These are phyloP conservation scores for Pogonomyrmex californicus DNA, from an alignment of 1,140 invertebrate genomes.

Conservation along the genomic window DNA sequence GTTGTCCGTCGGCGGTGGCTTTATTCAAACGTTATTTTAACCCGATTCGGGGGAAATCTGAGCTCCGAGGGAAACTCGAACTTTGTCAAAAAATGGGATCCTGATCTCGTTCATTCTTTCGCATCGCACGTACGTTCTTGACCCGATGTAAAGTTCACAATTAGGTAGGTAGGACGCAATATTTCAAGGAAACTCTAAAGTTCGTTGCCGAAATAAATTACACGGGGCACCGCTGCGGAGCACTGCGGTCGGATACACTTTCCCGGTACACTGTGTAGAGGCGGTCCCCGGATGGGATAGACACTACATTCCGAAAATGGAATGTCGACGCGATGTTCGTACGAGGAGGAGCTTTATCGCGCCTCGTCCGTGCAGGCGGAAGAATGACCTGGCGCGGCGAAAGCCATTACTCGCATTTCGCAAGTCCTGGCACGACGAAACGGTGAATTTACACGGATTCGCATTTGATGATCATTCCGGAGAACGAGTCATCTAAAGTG, in stretches of 20 bases:
- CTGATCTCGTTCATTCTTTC: constrained; percentile 8
- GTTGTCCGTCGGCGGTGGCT: background rate
- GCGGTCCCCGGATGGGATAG: constrained; percentile 36
- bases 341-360: constrained; percentile 57
- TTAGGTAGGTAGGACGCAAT: constrained; percentile 48
- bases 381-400: constrained; percentile 54
- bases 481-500: constrained; percentile 2
- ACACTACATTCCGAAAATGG: constrained; percentile 59
- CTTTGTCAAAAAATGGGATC: constrained; percentile 1
- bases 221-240: constrained; percentile 1
- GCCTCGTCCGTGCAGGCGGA: constrained; percentile 49
- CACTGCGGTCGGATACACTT: constrained; percentile 35
- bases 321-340: constrained; percentile 57
- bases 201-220: constrained; percentile 54
- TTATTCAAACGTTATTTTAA: constrained; percentile 21
- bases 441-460: constrained; percentile 47
- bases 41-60: background rate
- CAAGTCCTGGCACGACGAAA: constrained; percentile 44
- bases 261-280: constrained; percentile 33
- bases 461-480: constrained; percentile 40
- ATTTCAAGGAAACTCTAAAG: constrained; percentile 40
- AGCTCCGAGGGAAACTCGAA: background rate
- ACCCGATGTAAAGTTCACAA: constrained; percentile 30
- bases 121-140: background rate
- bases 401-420: constrained; percentile 57